Conservation (phyloP, 2,888 invertebrate species). For the Drosophila melanocephala region DNA sequence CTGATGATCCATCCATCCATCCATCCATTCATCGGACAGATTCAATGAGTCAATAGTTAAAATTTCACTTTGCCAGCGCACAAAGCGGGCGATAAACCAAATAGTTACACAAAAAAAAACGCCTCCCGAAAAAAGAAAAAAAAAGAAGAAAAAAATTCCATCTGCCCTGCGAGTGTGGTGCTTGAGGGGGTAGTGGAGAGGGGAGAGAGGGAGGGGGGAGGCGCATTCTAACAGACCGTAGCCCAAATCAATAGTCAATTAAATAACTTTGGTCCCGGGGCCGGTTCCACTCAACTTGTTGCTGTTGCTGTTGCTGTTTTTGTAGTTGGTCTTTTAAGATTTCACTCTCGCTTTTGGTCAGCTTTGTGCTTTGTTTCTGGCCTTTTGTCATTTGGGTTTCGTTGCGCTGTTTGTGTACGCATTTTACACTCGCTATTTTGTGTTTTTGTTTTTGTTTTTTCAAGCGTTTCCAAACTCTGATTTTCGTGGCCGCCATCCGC, state of each 20-base stretch:
- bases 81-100: conserved; percentile 17
- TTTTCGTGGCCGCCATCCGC: conserved; percentile 18
- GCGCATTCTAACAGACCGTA: conserved; percentile 55
- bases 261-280: conserved; percentile 59
- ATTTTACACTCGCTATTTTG: conserved; percentile 25
- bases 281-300: conserved; percentile 2
- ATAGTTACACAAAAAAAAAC: conserved; percentile 14
- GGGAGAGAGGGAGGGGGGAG: background rate
- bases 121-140: background rate
- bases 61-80: conserved; percentile 69
- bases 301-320: conserved; percentile 15
- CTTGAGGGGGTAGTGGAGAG: background rate
- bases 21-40: conserved; percentile 8
- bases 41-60: conserved; percentile 65
- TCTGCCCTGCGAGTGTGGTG: background rate
- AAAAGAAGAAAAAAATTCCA: background rate
- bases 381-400: conserved; percentile 30
- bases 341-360: conserved; percentile 76
- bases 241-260: conserved; percentile 56
- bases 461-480: background rate
- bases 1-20: background rate
- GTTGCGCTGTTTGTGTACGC: conserved; percentile 50
- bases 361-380: conserved; percentile 17
- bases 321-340: conserved; percentile 47
- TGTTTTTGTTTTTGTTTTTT: background rate